Evolutionary conservation across 2,888 invertebrate genomes (phyloP).

Genomic region (Diploptera punctata): DNA sequence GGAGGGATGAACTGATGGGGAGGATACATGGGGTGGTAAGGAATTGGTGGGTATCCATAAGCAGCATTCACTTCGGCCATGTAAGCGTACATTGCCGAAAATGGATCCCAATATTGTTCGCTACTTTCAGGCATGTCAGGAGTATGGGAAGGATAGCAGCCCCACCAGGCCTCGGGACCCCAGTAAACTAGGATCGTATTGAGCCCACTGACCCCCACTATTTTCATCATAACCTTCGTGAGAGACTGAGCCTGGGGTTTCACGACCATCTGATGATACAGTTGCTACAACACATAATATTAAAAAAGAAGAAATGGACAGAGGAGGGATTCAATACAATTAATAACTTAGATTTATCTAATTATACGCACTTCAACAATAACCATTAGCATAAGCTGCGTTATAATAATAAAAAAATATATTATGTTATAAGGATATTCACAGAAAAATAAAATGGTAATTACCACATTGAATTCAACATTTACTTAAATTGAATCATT

Average conservation of each 20-base stretch:
- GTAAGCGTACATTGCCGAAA: slow-evolving; percentile 48
- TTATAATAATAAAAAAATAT: no score
- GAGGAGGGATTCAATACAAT: slow-evolving; percentile 12
- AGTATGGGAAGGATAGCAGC: slow-evolving; percentile 38
- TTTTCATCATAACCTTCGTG: slow-evolving; percentile 33
- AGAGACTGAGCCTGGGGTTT: slow-evolving; percentile 38
- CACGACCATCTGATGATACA: slow-evolving; percentile 35
- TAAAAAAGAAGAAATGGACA: slow-evolving; percentile 5
- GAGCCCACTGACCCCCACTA: slow-evolving; percentile 29
- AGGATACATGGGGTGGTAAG: slow-evolving; percentile 43
- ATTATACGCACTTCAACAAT: no score
- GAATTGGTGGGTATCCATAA: slow-evolving; percentile 43
- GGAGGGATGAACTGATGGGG: slow-evolving; percentile 47
- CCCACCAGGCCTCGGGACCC: slow-evolving; percentile 41
- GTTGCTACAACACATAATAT: slow-evolving; percentile 42
- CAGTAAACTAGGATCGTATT: slow-evolving; percentile 37
- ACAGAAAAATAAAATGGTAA: no score
- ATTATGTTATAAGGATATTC: no score
- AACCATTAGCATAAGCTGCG: no score
- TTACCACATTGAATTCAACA: no score
- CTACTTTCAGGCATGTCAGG: slow-evolving; percentile 43
- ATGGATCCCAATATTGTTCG: slow-evolving; percentile 47
- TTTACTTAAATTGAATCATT: no score
- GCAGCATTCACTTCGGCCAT: slow-evolving; percentile 48
- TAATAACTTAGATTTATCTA: not conserved